Evolutionary conservation across 2,888 invertebrate species (phyloP), one percentile per base, ranked within the genome.

Genomic region (Ochropacha duplaris): DNA sequence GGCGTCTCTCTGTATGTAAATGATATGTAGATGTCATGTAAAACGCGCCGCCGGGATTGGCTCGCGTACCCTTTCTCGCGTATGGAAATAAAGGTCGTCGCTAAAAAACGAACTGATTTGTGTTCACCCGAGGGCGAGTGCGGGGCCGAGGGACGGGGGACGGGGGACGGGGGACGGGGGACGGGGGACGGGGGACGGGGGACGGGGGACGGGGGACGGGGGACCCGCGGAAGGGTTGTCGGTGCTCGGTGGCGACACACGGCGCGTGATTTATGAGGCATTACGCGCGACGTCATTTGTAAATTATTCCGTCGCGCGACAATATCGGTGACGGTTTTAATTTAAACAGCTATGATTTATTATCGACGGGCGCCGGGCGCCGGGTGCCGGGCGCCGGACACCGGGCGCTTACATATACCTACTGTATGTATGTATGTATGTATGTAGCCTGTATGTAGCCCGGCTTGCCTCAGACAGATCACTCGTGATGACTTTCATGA

Each of bases 311-410:
- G 79, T 72, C 78, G 73, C 80, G 81, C 77, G 81, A 78, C 79
- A 71, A 72, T 72, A 64, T 64, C 73, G 76, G 76, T 76, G 79
- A 83, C 86, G 86, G 80, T 74, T 83, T 84, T 84, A 82, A 87
- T 82, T 88, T 85, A 86, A 81, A 82, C 66, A 69, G 71, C 71
- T 62, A 76, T 88, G 89, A 89, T 88, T 79, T 78, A 89, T 83
- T 78, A 65, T 56, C 55, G 54, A 55, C 59, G 51, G 51, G 58
- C 54, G 28, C 28, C 34, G 16, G 44, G 31, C 52, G 31, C 55
- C 28, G 51, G 54, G 24, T 56, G 49, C n/a, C n/a, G n/a, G n/a
- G n/a, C n/a, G n/a, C n/a, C n/a, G n/a, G n/a, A n/a, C n/a, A n/a
- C n/a, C n/a, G n/a, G n/a, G n/a, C n/a, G n/a, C n/a, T n/a, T n/a